Percentiles rank a stretch among this genome's conserved stretches.
Conservation (phyloP, 2,888 invertebrate genomes). For the Drosophila emarginata region DNA sequence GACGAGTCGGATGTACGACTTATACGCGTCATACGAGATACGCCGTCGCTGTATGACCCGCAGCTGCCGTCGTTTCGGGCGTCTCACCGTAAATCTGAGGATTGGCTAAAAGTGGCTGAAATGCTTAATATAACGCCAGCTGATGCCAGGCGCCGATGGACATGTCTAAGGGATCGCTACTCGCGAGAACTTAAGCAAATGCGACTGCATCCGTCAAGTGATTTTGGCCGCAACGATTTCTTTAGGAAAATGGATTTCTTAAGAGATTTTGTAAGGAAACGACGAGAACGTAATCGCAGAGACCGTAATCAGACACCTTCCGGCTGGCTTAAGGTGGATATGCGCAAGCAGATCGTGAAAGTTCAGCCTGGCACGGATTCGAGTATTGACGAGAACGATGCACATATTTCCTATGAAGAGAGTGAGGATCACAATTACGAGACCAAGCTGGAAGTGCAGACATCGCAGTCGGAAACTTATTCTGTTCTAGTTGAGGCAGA, state of each 20-base stretch:
- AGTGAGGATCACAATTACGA: slow-evolving; percentile 64
- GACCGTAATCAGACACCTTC: slow-evolving; percentile 62
- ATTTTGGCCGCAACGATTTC: slow-evolving; percentile 77
- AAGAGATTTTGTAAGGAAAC: slow-evolving; percentile 76
- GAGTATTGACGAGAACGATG: slow-evolving; percentile 47
- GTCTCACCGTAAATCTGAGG: slow-evolving; percentile 78
- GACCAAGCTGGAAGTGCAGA: slow-evolving; percentile 57
- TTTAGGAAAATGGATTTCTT: slow-evolving; percentile 80
- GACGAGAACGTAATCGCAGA: slow-evolving; percentile 71
- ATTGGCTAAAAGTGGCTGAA: slow-evolving; percentile 80
- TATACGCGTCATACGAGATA: slow-evolving; percentile 76
- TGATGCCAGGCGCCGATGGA: slow-evolving; percentile 81
- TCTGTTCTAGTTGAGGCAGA: slow-evolving; percentile 67
- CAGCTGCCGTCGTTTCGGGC: slow-evolving; percentile 80
- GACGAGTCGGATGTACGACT: slow-evolving; percentile 76
- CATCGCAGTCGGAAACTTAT: slow-evolving; percentile 63
- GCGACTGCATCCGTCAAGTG: slow-evolving; percentile 70
- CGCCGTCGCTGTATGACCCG: slow-evolving; percentile 80
- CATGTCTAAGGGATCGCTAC: slow-evolving; percentile 81
- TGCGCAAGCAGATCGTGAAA: slow-evolving; percentile 41
- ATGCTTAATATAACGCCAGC: slow-evolving; percentile 62
- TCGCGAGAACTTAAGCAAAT: slow-evolving; percentile 80
- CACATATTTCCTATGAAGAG: slow-evolving; percentile 46
- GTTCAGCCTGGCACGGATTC: slow-evolving; percentile 25
- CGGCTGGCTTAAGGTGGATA: slow-evolving; percentile 59